A percentile compares a stretch with the other conserved stretches of the same genome.
Conservation (phyloP, 2,797 vertebrate species). For the Amphiprion clarkii region DNA sequence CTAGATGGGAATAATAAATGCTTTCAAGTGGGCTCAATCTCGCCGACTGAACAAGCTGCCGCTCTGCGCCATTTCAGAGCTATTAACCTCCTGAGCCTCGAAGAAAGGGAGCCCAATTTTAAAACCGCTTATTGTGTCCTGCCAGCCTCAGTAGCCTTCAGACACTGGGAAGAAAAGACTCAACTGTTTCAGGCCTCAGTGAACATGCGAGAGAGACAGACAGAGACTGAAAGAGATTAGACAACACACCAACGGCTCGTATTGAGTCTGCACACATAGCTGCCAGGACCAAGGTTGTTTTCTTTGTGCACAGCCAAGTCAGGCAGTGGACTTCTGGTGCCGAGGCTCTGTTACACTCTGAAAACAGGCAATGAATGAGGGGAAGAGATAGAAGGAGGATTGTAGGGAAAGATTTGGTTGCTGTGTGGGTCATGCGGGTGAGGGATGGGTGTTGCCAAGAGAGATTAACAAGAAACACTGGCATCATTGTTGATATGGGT, state of each 20-base stretch:
- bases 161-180: constrained; percentile 80
- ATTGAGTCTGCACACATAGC: constrained; percentile 73
- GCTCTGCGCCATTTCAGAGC: constrained; percentile 79
- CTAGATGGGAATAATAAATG: constrained; percentile 82
- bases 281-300: constrained; percentile 80
- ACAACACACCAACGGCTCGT: constrained; percentile 72
- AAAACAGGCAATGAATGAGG: constrained; percentile 64
- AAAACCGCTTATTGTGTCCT: constrained; percentile 83
- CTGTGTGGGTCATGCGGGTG: constrained; percentile 71
- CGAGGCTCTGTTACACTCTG: constrained; percentile 63
- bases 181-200: constrained; percentile 82
- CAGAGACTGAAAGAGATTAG: constrained; percentile 82
- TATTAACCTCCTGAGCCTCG: constrained; percentile 83
- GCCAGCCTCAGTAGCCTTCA: constrained; percentile 78
- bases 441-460: constrained; percentile 76
- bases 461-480: constrained; percentile 83
- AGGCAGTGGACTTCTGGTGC: constrained; percentile 76
- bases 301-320: constrained; percentile 78
- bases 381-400: constrained; percentile 59
- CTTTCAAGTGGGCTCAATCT: constrained; percentile 84
- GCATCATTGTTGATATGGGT: constrained; percentile 82
- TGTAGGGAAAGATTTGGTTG: constrained; percentile 69
- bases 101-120: constrained; percentile 80
- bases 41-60: constrained; percentile 68
- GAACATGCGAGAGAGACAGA: constrained; percentile 78